Evolutionary conservation across 2,113 vertebrate species (phyloP).

Genomic region (Tragelaphus imberbis): DNA sequence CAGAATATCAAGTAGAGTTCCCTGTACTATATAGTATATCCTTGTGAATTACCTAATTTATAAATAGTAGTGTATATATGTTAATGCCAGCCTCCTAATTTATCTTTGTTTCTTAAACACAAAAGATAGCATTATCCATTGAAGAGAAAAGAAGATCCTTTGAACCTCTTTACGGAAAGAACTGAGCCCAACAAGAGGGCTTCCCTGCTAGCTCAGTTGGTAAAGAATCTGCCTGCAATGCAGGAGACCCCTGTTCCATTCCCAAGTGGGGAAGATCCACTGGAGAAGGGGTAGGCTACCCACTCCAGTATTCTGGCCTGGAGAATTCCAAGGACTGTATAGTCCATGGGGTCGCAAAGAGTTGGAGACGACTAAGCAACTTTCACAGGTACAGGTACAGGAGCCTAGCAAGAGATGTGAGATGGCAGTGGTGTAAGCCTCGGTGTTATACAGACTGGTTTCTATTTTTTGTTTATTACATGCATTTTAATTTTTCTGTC

Average conservation of each 20-base stretch:
- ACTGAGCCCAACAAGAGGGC: not conserved
- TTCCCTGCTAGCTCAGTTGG: not conserved
- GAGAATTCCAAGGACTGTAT: not conserved
- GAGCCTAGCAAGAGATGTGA: not conserved
- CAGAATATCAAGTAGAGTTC: not conserved
- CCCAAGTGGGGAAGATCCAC: not conserved
- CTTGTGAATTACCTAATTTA: not conserved
- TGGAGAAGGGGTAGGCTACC: not conserved
- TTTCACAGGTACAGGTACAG: not conserved
- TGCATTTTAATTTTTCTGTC: not conserved
- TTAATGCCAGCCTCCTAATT: not conserved
- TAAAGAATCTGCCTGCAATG: not conserved
- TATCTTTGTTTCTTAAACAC: not conserved
- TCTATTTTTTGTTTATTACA: not conserved
- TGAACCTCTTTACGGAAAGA: not conserved
- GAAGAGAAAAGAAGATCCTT: not conserved
- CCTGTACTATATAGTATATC: too few relatives aligned
- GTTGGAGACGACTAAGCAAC: rapidly evolving
- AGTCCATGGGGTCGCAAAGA: not conserved
- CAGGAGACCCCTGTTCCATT: not conserved
- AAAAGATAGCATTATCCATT: not conserved
- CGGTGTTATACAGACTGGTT: not conserved
- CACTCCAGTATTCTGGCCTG: not conserved
- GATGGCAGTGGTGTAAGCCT: not conserved
- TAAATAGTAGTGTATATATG: not conserved